Conservation (phyloP, 2,113 vertebrate species). For the Pteronura brasiliensis region DNA sequence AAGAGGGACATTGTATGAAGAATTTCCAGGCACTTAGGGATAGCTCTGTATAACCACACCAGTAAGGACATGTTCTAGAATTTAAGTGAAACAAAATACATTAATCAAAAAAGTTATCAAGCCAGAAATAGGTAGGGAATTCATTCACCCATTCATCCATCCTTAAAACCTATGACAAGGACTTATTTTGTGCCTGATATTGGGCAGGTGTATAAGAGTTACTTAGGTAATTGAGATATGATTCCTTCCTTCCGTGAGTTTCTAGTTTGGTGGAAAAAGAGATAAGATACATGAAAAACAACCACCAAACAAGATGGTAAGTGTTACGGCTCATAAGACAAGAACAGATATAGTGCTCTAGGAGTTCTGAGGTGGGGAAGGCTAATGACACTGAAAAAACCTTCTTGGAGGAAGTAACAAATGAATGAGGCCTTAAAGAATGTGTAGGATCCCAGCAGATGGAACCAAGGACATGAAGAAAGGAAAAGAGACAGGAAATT, state of each 20-base stretch:
- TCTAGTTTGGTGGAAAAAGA: not conserved
- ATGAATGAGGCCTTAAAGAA: not conserved
- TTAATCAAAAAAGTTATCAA: not conserved
- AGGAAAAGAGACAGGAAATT: not conserved
- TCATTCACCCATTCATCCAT: not conserved
- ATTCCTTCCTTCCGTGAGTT: not conserved
- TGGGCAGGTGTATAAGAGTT: not conserved
- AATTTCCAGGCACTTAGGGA: not conserved
- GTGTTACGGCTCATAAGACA: not conserved
- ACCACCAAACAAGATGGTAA: not conserved
- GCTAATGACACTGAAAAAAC: not conserved
- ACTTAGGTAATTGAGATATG: not conserved
- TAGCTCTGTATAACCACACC: not conserved
- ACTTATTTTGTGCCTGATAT: not conserved
- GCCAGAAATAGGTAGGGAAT: not conserved
- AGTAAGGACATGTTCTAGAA: not conserved
- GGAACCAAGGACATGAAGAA: not conserved
- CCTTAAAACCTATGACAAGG: not conserved
- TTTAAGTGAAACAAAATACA: conserved; percentile 12
- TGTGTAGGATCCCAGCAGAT: not conserved
- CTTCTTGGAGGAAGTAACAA: not conserved
- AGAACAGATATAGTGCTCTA: not conserved
- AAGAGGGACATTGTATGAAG: not conserved
- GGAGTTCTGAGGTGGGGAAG: not conserved
- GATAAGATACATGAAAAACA: not conserved